Percentiles rank a stretch among this genome's conserved stretches.
Evolutionary conservation across 2,113 vertebrate genomes (phyloP).

Genomic region (Chaetodon trifascialis): DNA sequence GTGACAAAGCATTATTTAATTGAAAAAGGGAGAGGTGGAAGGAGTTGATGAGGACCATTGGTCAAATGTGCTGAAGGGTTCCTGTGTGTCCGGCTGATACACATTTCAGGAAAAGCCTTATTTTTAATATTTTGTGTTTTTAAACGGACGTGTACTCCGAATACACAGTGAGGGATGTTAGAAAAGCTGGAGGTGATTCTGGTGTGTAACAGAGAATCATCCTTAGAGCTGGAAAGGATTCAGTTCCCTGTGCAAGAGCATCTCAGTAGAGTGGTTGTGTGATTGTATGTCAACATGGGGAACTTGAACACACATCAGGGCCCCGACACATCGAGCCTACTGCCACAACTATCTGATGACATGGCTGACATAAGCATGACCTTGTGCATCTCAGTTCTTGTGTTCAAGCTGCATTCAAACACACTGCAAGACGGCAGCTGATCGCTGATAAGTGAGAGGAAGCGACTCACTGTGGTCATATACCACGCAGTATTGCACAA

Average conservation of each 20-base stretch:
- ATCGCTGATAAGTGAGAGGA: not conserved
- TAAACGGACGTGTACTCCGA: not conserved
- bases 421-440: not conserved
- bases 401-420: too few species aligned
- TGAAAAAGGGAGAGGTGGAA: slow-evolving; percentile 36
- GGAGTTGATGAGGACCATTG: slow-evolving; percentile 26
- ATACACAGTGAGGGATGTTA: not conserved
- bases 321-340: too few species aligned
- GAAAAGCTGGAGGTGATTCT: not conserved
- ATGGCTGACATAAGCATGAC: not conserved
- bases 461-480: not conserved
- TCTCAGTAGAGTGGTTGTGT: not conserved
- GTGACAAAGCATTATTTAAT: slow-evolving; percentile 70
- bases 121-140: not conserved
- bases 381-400: not conserved
- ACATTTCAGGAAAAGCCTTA: not conserved
- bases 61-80: slow-evolving; percentile 38
- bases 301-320: not conserved
- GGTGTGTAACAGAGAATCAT: not conserved
- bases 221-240: not conserved
- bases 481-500: too few species aligned
- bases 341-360: not conserved
- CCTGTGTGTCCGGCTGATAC: not conserved
- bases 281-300: not conserved
- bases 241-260: not conserved